A percentile compares a stretch with the other conserved stretches of the same genome.
phyloP scores from a whole-genome alignment of 2,797 vertebrate species.

The Petrocephalus sullivani region DNA sequence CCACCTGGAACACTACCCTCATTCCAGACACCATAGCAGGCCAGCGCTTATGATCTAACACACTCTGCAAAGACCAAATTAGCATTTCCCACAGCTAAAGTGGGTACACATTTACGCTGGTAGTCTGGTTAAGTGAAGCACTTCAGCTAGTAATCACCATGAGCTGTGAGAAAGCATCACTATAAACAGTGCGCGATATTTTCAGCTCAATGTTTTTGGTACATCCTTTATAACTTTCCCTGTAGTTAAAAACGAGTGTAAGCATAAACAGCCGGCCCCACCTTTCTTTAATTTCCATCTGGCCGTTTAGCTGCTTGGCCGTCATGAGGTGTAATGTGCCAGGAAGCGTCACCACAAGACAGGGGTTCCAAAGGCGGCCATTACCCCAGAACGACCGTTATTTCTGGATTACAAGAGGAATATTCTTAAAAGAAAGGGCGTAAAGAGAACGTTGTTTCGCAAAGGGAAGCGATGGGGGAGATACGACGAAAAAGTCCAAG shows the following conservation, averaged over 20 bases:
- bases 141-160: not conserved
- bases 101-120: not conserved
- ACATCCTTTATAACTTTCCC: not conserved
- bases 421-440: not conserved
- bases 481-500: not conserved
- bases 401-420: not conserved
- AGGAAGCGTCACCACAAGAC: not conserved
- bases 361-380: slow-evolving; percentile 12
- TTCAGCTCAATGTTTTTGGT: not conserved
- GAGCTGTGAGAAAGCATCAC: not conserved
- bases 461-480: not conserved
- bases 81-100: not conserved
- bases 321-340: not conserved
- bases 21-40: not conserved
- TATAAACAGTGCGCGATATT: not conserved
- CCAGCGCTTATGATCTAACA: not conserved
- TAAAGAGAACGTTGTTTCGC: not conserved
- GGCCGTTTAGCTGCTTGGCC: not conserved
- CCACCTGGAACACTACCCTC: slow-evolving; percentile 14
- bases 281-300: not conserved
- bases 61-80: not conserved
- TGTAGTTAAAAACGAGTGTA: not conserved
- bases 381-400: not conserved
- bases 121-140: not conserved
- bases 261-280: not conserved